These are phyloP conservation scores for Trissonchulus latispiculum DNA, from an alignment of 2,888 invertebrate genomes.

Conservation along the genomic window DNA sequence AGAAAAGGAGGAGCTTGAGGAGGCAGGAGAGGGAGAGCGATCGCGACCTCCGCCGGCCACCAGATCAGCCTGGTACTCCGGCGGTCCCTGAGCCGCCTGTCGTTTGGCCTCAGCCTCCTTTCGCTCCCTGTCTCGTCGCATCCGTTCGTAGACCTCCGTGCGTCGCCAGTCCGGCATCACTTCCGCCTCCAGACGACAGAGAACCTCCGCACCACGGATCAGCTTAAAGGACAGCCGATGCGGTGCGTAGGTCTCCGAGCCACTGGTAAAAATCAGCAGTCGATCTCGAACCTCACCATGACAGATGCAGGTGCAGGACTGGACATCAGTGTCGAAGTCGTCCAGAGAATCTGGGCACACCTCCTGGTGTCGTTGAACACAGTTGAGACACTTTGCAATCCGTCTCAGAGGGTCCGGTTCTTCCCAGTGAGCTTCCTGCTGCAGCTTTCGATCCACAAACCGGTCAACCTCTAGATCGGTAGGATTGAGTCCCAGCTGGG, in stretches of 20 bases:
- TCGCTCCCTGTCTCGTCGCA: neutral
- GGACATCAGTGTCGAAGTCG: too few relatives aligned
- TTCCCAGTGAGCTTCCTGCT: too few relatives aligned
- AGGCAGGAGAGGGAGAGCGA: too few relatives aligned
- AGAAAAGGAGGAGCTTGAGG: too few relatives aligned
- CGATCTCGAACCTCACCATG: slow-evolving; percentile 48
- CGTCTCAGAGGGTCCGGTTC: too few relatives aligned
- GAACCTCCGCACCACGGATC: slow-evolving; percentile 10
- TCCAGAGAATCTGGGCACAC: too few relatives aligned
- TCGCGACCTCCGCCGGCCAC: too few relatives aligned
- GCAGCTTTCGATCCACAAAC: too few relatives aligned
- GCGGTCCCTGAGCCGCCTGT: too few relatives aligned
- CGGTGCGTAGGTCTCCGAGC: slow-evolving; percentile 69
- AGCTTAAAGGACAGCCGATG: slow-evolving; percentile 54
- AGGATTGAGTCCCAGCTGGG: neutral
- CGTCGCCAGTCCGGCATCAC: slow-evolving; percentile 20
- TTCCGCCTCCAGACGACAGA: slow-evolving; percentile 19
- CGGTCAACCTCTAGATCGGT: too few relatives aligned
- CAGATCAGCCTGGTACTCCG: too few relatives aligned
- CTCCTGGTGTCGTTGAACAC: neutral
- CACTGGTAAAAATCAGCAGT: slow-evolving; percentile 69
- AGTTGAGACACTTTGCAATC: neutral
- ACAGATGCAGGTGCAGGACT: slow-evolving; percentile 23
- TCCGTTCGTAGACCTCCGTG: neutral
- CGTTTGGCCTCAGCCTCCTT: neutral